Conservation (phyloP, 2,888 invertebrate genomes). For the Xanthia togata region DNA sequence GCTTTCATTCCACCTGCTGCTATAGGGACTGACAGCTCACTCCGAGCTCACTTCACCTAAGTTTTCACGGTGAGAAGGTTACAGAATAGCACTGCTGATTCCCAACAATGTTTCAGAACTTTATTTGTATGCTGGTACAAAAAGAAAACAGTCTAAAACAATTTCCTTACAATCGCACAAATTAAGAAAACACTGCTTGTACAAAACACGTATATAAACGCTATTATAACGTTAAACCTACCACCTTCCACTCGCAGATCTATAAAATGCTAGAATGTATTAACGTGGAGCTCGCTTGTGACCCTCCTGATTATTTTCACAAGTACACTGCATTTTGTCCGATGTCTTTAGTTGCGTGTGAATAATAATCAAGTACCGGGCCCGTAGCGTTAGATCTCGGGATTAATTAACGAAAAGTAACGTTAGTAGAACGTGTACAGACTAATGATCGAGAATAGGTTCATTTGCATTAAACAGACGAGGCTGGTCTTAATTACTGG, state of each 20-base stretch:
- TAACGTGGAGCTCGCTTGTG: conserved; percentile 18
- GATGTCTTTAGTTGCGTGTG: conserved; percentile 74
- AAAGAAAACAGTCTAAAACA: conserved; percentile 29
- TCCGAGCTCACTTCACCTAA: too few relatives aligned
- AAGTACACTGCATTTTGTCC: conserved; percentile 59
- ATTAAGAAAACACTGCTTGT: conserved; percentile 6
- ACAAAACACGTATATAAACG: conserved; percentile 26
- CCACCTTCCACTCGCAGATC: conserved; percentile 22
- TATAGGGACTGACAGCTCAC: too few relatives aligned
- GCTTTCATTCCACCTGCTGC: too few relatives aligned
- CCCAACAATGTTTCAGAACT: not conserved
- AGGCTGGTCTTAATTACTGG: conserved; percentile 87
- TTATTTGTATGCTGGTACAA: not conserved
- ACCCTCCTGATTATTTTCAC: conserved; percentile 55
- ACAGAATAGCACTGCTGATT: too few relatives aligned
- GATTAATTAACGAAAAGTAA: conserved; percentile 89
- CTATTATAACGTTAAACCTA: conserved; percentile 43
- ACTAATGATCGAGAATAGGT: conserved; percentile 89
- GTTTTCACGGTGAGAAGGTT: too few relatives aligned
- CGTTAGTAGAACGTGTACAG: conserved; percentile 86
- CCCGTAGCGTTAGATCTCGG: conserved; percentile 79
- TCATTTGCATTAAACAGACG: conserved; percentile 90
- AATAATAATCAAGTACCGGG: conserved; percentile 79
- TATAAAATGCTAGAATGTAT: conserved; percentile 42
- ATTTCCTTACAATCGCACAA: conserved; percentile 26